Percentiles rank a stretch among this genome's conserved stretches.
Evolutionary conservation across 2,888 invertebrate species (phyloP).

Genomic region (Iselma pallidipennis): DNA sequence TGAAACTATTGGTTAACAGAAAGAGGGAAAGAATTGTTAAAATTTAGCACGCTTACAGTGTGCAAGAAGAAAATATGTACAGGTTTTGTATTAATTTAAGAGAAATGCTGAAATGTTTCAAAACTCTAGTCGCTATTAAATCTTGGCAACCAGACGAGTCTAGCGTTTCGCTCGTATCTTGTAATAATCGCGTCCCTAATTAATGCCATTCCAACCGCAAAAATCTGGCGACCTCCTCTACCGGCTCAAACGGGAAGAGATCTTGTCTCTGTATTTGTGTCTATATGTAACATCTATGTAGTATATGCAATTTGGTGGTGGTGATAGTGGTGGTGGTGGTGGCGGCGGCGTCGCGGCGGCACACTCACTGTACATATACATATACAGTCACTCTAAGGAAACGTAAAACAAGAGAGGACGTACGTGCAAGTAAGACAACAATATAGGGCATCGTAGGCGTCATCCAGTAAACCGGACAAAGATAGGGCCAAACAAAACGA

Average conservation of each 20-base stretch:
- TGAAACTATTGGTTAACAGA: no score
- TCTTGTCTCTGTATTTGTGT: neutral
- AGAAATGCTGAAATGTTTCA: no score
- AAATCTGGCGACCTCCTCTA: neutral
- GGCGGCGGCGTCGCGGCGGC: neutral
- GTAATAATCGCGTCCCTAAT: no score
- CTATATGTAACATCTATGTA: no score
- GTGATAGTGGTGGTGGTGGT: neutral
- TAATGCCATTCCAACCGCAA: neutral
- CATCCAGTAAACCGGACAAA: neutral
- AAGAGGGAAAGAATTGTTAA: no score
- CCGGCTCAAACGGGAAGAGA: neutral
- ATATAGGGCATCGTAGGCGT: neutral
- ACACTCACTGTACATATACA: neutral
- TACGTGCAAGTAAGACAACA: neutral
- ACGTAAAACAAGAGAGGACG: neutral
- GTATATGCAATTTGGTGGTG: neutral
- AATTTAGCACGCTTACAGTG: no score
- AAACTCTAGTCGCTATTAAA: no score
- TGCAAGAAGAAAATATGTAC: no score
- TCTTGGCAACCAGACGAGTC: no score
- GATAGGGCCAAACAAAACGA: neutral
- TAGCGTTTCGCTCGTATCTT: no score
- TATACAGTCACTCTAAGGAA: neutral
- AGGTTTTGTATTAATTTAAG: no score